Evolutionary conservation across 2,888 invertebrate genomes (phyloP), one percentile per base, ranked within the genome.

Genomic region (Ophion slaviceki): DNA sequence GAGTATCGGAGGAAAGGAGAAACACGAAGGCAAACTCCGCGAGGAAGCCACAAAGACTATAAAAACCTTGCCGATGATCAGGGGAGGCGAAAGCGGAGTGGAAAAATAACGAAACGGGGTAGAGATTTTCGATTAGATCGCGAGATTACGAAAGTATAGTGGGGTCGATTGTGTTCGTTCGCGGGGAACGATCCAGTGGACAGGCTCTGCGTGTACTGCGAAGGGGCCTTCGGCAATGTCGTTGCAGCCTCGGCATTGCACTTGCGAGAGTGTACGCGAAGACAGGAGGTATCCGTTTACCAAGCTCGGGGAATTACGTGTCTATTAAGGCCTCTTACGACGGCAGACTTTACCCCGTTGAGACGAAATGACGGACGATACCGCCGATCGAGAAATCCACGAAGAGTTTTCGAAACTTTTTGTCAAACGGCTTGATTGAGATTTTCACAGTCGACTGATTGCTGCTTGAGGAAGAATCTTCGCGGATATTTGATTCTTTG

Each of bases 131-230:
- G 90, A 90, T 90, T 88, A 89, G 89, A 91, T 91, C 80, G 84
- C 20, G 36, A 88, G 89, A 91, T 90, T 88, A 88, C 88, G 87
- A 88, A 87, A 88, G 88, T 88, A 88, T 85, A 89, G 88, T 85
- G 87, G 79, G 77, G 81, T 85, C 87, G 87, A 87, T 88, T 86
- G 84, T 87, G 82, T 84, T 87, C 71, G 79, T 72, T 72, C 68
- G 47, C n/a, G 61, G 70, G 36, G 66, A 57, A 76, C 82, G 80
- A 28, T 83, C 74, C 78, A 59, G 76, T 59, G 80, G 75, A 75
- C 75, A 3, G 6, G 32, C 14, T 57, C 67, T 8, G 20, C 74
- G 17, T 36, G 80, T 74, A 77, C 61, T 80, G 59, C 59, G 76
- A 66, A 70, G 71, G 71, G 75, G 40, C 64, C 67, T 76, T 78